phyloP scores from a whole-genome alignment of 2,888 invertebrate genomes.

The Gandaritis pyraliata region DNA sequence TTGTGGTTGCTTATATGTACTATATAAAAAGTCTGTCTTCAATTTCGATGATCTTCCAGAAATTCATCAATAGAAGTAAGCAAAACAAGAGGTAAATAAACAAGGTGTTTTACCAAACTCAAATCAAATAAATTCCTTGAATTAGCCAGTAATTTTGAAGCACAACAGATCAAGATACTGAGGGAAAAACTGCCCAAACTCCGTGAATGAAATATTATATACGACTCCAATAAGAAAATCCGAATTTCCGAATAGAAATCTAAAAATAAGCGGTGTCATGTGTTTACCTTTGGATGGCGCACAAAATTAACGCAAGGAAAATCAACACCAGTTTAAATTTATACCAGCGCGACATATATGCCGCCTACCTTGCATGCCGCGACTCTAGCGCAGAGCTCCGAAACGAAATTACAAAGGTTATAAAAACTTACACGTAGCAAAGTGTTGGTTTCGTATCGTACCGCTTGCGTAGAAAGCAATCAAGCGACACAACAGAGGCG shows the following conservation, averaged over 20 bases:
- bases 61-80: too few relatives aligned
- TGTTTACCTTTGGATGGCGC: conserved; percentile 65
- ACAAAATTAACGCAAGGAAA: conserved; percentile 51
- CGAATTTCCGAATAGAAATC: conserved; percentile 44
- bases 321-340: conserved; percentile 59
- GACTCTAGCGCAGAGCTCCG: conserved; percentile 50
- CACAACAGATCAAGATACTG: neutral
- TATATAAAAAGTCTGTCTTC: too few relatives aligned
- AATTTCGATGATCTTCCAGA: too few relatives aligned
- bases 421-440: conserved; percentile 80
- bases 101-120: too few relatives aligned
- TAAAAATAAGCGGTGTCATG: conserved; percentile 66
- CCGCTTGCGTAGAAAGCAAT: conserved; percentile 78
- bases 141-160: neutral
- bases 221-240: conserved; percentile 58
- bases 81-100: too few relatives aligned
- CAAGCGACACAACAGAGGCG: conserved; percentile 69
- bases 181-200: conserved; percentile 20
- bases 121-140: too few relatives aligned
- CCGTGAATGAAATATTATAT: conserved; percentile 31
- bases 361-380: conserved; percentile 50
- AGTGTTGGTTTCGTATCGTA: conserved; percentile 68
- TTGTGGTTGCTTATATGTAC: too few relatives aligned
- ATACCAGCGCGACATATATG: conserved; percentile 49
- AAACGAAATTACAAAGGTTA: conserved; percentile 64